Base-by-base conservation (phyloP, 2,797 vertebrate species). In the Anguilla obscura region DNA sequence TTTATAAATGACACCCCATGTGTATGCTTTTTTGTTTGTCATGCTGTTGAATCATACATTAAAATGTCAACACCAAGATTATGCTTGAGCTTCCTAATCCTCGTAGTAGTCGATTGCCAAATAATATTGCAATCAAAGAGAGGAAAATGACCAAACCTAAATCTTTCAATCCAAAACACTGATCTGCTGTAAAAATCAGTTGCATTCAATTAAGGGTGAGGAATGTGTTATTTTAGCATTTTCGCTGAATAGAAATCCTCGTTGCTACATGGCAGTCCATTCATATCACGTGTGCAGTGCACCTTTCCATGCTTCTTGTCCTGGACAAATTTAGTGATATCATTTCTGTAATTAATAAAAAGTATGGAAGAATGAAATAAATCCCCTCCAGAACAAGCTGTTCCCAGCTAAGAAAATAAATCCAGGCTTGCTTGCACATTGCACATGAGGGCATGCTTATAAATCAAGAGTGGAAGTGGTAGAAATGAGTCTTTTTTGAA, bases 61-160 rank as follows among this genome's bases (percentile, higher is more conserved):
- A 30, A 30, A 74, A 30, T 36, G 12, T 74, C 69, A 74, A 76
- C 71, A 76, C 71, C 36, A 76, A 76, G 71, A 76, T 76, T 33
- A 76, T 36, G 30, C 30, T 33, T 74, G 4, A 66, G 63, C 24
- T n/a, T 8, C 63, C 5, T 66, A 27, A 66, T 27, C 24, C 1
- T 4, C 5, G 30, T 36, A 2, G 18, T 30, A 33, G 27, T 30
- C 36, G 12, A 76, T 14, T 36, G 5, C 3, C 71, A 76, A 76
- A 76, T 69, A 27, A 9, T 21, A 76, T 16, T 16, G 27, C 36
- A 16, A 14, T 33, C 71, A 36, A 76, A 36, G 71, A 33, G 69
- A 74, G 69, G 12, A 74, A 30, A 36, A 36, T 33, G 9, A 36
- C 33, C 0, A 76, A 76, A 36, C 9, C 33, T 12, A 76, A 76